Evolutionary conservation across 1,140 invertebrate genomes (phyloP).

Genomic region (Diachasmimorpha longicaudata): DNA sequence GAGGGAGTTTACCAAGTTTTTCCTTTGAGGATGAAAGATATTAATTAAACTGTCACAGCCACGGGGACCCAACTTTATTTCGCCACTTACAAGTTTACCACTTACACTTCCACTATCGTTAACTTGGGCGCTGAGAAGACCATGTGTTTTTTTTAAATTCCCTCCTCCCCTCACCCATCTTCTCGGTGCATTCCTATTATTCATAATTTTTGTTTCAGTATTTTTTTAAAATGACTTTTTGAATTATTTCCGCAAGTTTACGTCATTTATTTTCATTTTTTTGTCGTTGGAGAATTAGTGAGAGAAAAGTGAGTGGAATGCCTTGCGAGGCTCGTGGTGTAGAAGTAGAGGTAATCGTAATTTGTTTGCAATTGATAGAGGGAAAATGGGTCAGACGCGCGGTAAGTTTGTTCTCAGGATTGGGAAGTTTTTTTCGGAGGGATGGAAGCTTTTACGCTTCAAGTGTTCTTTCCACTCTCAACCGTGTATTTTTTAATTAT

Average conservation of each 20-base stretch:
- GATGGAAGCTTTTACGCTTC: not conserved
- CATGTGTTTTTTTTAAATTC: not conserved
- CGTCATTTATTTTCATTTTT: no score
- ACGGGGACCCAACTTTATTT: slow-evolving; percentile 59
- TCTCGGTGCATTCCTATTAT: not conserved
- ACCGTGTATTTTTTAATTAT: slow-evolving; percentile 1
- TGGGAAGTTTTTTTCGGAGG: not conserved
- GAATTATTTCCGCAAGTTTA: no score
- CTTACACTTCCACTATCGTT: slow-evolving; percentile 31
- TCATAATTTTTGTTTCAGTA: not conserved
- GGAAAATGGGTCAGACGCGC: not conserved
- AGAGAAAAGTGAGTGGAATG: not conserved
- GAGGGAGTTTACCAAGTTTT: slow-evolving; percentile 56
- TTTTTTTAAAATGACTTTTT: not conserved
- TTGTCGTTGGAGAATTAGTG: not conserved
- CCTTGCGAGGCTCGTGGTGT: not conserved
- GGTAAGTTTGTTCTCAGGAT: not conserved
- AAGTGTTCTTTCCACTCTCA: not conserved
- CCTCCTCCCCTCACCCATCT: not conserved
- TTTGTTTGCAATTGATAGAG: not conserved
- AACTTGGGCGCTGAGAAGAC: not conserved
- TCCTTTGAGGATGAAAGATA: slow-evolving; percentile 61
- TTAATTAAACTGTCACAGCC: slow-evolving; percentile 63
- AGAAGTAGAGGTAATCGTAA: not conserved
- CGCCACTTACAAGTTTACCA: slow-evolving; percentile 61